These are phyloP conservation scores for Caenorhabditis panamensis DNA, from an alignment of 2,888 invertebrate genomes.

Conservation along the genomic window DNA sequence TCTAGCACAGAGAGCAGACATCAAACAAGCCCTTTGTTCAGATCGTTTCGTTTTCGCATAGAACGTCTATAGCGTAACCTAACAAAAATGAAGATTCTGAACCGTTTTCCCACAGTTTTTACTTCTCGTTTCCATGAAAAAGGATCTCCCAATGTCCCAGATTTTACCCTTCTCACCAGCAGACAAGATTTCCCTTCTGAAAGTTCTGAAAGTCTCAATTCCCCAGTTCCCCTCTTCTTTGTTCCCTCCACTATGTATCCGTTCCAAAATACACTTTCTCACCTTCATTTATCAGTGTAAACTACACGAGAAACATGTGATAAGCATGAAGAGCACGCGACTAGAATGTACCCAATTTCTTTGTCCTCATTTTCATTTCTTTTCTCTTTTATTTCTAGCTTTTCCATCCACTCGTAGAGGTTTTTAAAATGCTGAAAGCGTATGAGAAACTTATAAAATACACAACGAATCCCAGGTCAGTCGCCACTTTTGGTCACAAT, in stretches of 20 bases:
- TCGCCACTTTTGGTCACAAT: too few relatives aligned
- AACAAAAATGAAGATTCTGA: too few relatives aligned
- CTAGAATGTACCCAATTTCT: conserved; percentile 13
- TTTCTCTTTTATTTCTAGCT: conserved; percentile 1
- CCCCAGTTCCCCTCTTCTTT: neutral
- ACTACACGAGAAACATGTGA: conserved; percentile 5
- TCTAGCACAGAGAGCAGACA: neutral
- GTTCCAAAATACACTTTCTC: neutral
- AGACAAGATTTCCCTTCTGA: too few relatives aligned
- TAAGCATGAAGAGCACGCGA: conserved; percentile 9
- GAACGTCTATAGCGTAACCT: too few relatives aligned
- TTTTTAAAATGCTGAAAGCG: conserved; percentile 25
- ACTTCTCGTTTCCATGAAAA: too few relatives aligned
- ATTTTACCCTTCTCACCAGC: neutral
- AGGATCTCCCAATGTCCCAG: too few relatives aligned
- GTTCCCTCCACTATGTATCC: neutral
- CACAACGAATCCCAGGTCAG: conserved; percentile 39
- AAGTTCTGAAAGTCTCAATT: neutral
- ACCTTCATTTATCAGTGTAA: conserved; percentile 6
- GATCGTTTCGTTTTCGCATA: too few relatives aligned
- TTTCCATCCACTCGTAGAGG: neutral
- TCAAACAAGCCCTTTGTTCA: neutral
- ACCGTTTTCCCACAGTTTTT: too few relatives aligned
- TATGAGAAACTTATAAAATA: conserved; percentile 27
- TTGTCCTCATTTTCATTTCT: neutral